phyloP scores from a whole-genome alignment of 2,113 vertebrate species.

The Malurus alboscapulatus region DNA sequence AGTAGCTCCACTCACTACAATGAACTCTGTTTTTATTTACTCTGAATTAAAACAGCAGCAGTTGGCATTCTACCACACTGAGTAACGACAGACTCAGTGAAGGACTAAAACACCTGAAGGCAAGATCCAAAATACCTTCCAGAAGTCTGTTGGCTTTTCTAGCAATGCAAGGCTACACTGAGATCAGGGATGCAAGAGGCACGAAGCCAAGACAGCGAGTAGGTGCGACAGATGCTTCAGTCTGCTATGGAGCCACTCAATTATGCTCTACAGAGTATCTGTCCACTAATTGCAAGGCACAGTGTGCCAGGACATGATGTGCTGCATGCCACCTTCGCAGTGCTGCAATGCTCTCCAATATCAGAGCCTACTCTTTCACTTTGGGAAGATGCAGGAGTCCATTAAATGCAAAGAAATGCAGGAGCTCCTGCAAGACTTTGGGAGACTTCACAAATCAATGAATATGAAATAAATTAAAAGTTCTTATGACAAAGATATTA shows the following conservation, averaged over 20 bases:
- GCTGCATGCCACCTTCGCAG: background rate
- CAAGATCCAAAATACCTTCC: background rate
- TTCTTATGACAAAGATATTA: background rate
- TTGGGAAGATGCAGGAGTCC: background rate
- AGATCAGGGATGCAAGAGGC: background rate
- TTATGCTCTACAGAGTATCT: background rate
- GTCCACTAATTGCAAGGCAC: background rate
- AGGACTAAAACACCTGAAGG: background rate
- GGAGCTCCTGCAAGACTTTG: background rate
- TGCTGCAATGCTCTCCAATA: background rate
- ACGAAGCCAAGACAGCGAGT: background rate
- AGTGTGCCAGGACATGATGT: background rate
- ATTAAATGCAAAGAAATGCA: background rate
- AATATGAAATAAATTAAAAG: background rate
- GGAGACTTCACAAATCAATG: background rate
- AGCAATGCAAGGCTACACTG: background rate
- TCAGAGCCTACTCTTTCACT: background rate
- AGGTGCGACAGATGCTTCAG: background rate
- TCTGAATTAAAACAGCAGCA: background rate
- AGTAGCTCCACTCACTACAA: background rate
- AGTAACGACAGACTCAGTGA: background rate
- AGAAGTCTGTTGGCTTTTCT: background rate
- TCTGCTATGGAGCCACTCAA: background rate
- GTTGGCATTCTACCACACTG: background rate
- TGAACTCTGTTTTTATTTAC: background rate